Evolutionary conservation across 1,140 invertebrate species (phyloP).

Genomic region (Homarus americanus): DNA sequence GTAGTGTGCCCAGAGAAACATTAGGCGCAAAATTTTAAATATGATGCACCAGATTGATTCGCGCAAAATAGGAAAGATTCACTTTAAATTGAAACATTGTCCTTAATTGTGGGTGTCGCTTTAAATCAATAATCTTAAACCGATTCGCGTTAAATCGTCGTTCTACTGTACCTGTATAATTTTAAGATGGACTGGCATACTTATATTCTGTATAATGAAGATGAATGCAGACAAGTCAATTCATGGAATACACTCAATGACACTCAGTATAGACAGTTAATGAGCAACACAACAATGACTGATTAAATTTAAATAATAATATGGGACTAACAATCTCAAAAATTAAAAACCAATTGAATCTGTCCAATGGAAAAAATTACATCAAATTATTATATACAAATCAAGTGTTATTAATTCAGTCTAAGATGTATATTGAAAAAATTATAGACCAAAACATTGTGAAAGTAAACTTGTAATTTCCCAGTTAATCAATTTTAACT

Average conservation of each 20-base stretch:
- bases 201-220: background rate
- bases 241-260: background rate
- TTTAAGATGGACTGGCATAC: background rate
- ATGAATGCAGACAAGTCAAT: background rate
- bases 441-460: no score
- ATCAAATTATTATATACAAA: background rate
- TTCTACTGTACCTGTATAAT: background rate
- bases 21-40: no score
- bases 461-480: no score
- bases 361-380: background rate
- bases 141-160: background rate
- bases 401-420: no score
- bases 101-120: background rate
- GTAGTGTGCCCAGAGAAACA: no score
- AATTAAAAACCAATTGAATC: background rate
- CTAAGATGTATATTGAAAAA: no score
- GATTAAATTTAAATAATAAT: background rate
- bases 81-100: no score
- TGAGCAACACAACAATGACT: conserved; percentile 5
- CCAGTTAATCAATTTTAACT: no score
- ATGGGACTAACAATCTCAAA: background rate
- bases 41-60: no score
- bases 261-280: background rate
- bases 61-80: no score
- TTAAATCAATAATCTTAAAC: background rate